Conservation (phyloP, 2,888 invertebrate genomes). For the Metacarcinus magister region DNA sequence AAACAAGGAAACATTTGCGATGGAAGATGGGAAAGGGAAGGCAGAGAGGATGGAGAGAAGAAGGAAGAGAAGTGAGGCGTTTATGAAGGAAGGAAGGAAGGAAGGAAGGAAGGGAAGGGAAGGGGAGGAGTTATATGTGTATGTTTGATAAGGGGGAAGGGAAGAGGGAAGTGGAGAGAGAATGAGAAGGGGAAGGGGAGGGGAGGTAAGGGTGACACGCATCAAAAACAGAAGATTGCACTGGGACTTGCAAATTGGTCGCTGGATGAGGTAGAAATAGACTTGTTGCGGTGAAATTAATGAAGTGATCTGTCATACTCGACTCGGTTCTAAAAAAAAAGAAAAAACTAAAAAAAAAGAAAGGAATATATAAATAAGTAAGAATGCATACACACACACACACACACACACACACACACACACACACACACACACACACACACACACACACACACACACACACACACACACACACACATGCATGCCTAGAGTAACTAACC, state of each 20-base stretch:
- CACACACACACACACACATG: constrained; percentile 22
- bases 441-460: constrained; percentile 6
- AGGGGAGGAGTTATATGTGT: not conserved
- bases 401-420: too few relatives aligned
- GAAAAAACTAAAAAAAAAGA: too few relatives aligned
- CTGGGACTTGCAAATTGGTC: not conserved
- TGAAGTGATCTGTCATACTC: too few relatives aligned
- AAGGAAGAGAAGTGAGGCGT: not conserved
- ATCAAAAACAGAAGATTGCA: not conserved
- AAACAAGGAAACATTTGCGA: not conserved
- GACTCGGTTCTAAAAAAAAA: too few relatives aligned
- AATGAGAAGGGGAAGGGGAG: not conserved
- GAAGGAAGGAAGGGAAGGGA: not conserved
- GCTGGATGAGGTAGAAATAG: not conserved
- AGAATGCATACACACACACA: too few relatives aligned
- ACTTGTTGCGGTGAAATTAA: too few relatives aligned
- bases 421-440: not conserved
- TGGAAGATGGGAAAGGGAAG: not conserved
- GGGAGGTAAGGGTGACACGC: not conserved
- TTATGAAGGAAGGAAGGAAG: not conserved
- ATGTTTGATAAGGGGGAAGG: not conserved
- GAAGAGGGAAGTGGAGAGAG: constrained; percentile 4
- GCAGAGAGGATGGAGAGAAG: not conserved
- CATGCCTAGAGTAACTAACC: not conserved
- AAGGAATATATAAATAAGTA: too few relatives aligned